Conservation (phyloP, 2,797 vertebrate species). For the Myotis findleyi region DNA sequence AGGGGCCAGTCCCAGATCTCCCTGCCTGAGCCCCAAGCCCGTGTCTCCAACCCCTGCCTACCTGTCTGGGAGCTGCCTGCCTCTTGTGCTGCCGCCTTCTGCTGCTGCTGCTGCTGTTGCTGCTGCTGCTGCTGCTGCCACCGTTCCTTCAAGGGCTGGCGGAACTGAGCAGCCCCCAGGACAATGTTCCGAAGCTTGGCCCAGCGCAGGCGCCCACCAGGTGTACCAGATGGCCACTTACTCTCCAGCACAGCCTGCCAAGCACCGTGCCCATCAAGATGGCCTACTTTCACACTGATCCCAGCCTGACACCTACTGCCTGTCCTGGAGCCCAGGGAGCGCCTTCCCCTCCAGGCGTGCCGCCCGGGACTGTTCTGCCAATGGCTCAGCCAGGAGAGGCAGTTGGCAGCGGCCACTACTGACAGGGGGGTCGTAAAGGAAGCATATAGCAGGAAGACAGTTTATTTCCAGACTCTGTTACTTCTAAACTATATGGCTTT, state of each 20-base stretch:
- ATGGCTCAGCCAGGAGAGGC: not conserved
- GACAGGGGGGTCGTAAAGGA: not conserved
- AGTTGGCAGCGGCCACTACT: no score
- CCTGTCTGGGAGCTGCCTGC: constrained; percentile 66
- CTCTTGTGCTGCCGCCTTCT: not conserved
- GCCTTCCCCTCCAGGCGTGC: not conserved
- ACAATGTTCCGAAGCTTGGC: constrained; percentile 96
- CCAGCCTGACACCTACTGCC: not conserved
- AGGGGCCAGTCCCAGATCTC: not conserved
- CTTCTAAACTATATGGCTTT: not conserved
- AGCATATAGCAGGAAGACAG: not conserved
- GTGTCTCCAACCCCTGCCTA: constrained; percentile 12
- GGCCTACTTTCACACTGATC: not conserved
- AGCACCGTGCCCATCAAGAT: not conserved
- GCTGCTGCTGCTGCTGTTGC: constrained; percentile 68
- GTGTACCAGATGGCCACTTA: constrained; percentile 95
- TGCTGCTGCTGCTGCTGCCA: constrained; percentile 68
- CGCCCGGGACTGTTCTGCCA: not conserved
- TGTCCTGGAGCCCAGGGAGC: not conserved
- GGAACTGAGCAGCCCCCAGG: constrained; percentile 95
- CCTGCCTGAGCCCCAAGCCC: not conserved
- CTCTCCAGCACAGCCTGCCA: constrained; percentile 95
- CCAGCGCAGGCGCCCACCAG: constrained; percentile 95
- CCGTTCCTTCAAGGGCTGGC: constrained; percentile 91
- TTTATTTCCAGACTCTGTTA: not conserved